These are phyloP conservation scores for Tinea semifulvella DNA, from an alignment of 2,888 invertebrate genomes.

Conservation along the genomic window DNA sequence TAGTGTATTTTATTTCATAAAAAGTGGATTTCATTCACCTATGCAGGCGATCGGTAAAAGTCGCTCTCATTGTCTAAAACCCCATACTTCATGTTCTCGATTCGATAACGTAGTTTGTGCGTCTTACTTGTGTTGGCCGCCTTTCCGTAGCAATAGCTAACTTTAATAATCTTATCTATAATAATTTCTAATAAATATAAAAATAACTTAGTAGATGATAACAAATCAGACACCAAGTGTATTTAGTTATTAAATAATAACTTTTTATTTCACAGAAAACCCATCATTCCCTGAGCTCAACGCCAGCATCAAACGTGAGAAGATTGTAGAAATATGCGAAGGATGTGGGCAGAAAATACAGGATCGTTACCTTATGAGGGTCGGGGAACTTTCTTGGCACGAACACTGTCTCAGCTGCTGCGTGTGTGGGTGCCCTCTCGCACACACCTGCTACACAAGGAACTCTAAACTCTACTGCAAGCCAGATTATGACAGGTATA, in stretches of 20 bases:
- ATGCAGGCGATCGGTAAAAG: too few species aligned
- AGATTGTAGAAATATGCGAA: constrained; percentile 89
- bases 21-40: too few species aligned
- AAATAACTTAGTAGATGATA: too few species aligned
- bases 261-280: constrained; percentile 19
- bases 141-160: too few species aligned
- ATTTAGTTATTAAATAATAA: not conserved
- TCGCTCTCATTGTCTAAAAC: too few species aligned
- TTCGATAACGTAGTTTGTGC: too few species aligned
- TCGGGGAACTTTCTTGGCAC: constrained; percentile 95
- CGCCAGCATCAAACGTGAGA: constrained; percentile 77
- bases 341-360: constrained; percentile 95
- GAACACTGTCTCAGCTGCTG: constrained; percentile 96
- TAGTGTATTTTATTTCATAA: too few species aligned
- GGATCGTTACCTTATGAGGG: constrained; percentile 94
- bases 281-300: constrained; percentile 35
- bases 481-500: constrained; percentile 94
- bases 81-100: too few species aligned
- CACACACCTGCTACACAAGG: constrained; percentile 93
- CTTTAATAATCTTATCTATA: too few species aligned
- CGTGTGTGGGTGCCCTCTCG: constrained; percentile 89
- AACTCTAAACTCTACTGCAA: constrained; percentile 97
- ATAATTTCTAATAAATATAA: too few species aligned
- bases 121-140: too few species aligned
- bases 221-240: too few species aligned